Base-by-base conservation (phyloP, 2,888 invertebrate genomes). In the Zootermopsis nevadensis region DNA sequence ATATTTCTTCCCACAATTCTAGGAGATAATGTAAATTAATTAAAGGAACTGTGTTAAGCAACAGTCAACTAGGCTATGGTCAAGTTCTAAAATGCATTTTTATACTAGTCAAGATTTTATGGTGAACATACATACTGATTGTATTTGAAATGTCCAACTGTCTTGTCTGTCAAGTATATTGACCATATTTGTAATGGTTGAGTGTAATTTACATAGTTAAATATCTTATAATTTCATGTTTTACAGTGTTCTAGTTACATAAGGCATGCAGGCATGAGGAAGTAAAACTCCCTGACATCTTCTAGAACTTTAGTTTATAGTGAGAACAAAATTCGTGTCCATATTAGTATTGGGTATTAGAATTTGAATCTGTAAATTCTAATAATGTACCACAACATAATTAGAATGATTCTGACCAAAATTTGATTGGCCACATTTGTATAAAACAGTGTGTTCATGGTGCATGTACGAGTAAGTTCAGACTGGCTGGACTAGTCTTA, bases 81-180 rank as follows among this genome's bases (percentile, higher is more conserved):
- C 27, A 60, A 60, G 60, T 60, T 60, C 60, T 60, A 27, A 60
- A 60, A 69, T 69, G 69, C 22, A 33, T 69, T 69, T 69, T 69
- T 33, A 69, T 69, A 33, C 27, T 69, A 33, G 69, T 69, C 69
- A 69, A 69, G 69, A 69, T 69, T 30, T 15, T 33, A 19, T 53
- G 19, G 24, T 53, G n/a, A 27, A 60, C 12, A 27, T 60, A 8
- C 60, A 60, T 3, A 15, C n/a, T 27, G 7, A 60, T 60, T 60
- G 60, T 60, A 27, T 60, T 27, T n/a, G 27, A n/a, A n/a, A 2
- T 60, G 60, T 27, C 60, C 10, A 60, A 27, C 6, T 60, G 12
- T 60, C 60, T 60, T 60, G 27, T 27, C 27, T 27, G 60, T 60
- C 48, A 19, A 19, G 15, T 19, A 15, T 48, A 19, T 19, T 48